These are phyloP conservation scores for Dipus sagitta DNA, from an alignment of 2,797 vertebrate species.

Conservation along the genomic window DNA sequence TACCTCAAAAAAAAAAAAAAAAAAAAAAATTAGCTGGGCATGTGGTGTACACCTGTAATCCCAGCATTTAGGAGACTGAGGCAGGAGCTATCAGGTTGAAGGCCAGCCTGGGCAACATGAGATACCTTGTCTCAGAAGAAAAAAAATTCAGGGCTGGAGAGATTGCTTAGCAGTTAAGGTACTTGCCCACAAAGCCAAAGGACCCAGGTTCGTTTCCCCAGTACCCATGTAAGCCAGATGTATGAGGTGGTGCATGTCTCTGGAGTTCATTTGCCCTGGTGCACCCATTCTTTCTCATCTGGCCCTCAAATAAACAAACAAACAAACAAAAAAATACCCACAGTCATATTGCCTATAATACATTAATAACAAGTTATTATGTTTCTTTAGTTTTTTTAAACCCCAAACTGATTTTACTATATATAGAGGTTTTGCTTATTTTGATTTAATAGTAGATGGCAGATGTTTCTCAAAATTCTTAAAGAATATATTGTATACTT, in stretches of 20 bases:
- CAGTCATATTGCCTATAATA: not conserved
- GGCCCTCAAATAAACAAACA: no score
- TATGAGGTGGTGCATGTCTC: no score
- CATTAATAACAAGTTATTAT: not conserved
- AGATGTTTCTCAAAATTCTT: conserved; percentile 28
- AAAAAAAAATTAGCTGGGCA: not conserved
- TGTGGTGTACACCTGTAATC: not conserved
- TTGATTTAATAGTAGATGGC: conserved; percentile 32
- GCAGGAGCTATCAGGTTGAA: not conserved
- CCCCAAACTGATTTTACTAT: not conserved
- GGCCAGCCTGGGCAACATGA: not conserved
- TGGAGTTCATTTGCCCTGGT: no score
- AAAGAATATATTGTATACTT: not conserved
- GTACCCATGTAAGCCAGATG: no score
- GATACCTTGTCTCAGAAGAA: not conserved
- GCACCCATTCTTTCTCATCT: no score
- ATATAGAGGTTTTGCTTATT: not conserved
- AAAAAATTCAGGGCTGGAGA: not conserved
- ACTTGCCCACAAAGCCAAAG: no score
- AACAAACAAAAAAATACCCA: not conserved
- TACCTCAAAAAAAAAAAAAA: not conserved
- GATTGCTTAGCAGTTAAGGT: no score
- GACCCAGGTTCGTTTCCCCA: no score
- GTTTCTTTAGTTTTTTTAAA: not conserved
- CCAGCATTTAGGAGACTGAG: not conserved